Conservation (phyloP, 2,113 vertebrate species). For the Leucopsar rothschildi region DNA sequence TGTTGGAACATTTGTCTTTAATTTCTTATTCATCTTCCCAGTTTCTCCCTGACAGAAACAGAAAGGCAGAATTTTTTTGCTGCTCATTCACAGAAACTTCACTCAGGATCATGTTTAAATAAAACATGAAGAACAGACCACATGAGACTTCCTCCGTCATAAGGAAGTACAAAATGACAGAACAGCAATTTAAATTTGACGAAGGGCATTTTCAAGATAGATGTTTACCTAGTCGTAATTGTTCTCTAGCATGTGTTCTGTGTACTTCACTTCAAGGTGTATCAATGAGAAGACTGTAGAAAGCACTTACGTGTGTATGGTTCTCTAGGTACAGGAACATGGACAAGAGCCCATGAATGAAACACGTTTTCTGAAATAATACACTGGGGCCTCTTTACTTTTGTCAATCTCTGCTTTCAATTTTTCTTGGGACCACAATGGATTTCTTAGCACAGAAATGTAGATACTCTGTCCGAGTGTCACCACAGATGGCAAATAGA, state of each 20-base stretch:
- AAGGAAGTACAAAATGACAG: neutral
- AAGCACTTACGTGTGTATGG: accelerated
- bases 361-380: neutral
- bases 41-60: neutral
- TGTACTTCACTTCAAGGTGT: neutral
- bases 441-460: constrained; percentile 61
- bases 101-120: neutral
- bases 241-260: neutral
- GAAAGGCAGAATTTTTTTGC: neutral
- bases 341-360: neutral
- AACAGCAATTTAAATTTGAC: neutral
- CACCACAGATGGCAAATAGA: constrained; percentile 95
- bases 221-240: neutral
- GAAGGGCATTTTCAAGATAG: neutral
- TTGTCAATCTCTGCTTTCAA: neutral
- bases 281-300: neutral
- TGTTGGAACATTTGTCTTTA: neutral
- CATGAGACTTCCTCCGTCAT: neutral
- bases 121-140: neutral
- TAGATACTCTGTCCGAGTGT: constrained; percentile 92
- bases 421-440: neutral
- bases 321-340: neutral
- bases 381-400: neutral
- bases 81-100: neutral
- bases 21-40: neutral